These are phyloP conservation scores for Conus canariensis DNA, from an alignment of 2,888 invertebrate genomes.

Conservation along the genomic window DNA sequence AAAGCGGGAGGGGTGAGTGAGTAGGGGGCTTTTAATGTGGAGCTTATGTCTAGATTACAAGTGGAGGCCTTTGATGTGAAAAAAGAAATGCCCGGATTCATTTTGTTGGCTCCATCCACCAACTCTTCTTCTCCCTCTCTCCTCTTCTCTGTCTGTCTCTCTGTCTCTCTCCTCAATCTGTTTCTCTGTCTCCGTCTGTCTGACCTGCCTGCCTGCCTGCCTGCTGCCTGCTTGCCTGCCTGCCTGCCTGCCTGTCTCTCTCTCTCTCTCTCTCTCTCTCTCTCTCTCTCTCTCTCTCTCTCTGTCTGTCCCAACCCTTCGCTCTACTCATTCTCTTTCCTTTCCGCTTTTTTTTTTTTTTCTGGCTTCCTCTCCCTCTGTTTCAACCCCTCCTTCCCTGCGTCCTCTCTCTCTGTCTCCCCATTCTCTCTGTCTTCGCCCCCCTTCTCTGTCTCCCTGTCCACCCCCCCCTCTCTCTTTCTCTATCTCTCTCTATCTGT, in stretches of 20 bases:
- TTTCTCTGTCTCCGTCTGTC: slow-evolving; percentile 23
- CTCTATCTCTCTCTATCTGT: not conserved
- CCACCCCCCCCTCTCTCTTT: not conserved
- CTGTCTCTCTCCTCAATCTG: not conserved
- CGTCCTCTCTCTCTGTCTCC: slow-evolving; percentile 1
- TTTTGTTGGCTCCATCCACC: too few relatives aligned
- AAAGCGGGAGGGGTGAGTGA: too few relatives aligned
- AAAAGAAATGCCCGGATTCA: too few relatives aligned
- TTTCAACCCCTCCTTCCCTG: too few relatives aligned
- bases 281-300: not conserved
- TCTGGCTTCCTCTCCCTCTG: too few relatives aligned
- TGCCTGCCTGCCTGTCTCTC: not conserved
- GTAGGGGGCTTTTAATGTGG: too few relatives aligned
- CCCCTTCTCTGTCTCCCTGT: not conserved
- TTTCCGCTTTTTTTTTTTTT: not conserved
- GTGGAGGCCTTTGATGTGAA: too few relatives aligned
- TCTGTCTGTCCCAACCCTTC: not conserved
- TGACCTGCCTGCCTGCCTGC: not conserved
- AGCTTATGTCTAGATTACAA: too few relatives aligned
- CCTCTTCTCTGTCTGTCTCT: too few relatives aligned
- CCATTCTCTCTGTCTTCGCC: not conserved
- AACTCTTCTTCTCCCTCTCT: too few relatives aligned
- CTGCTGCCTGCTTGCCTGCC: not conserved
- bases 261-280: slow-evolving; percentile 20
- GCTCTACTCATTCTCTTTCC: not conserved